Conservation (phyloP, 2,888 invertebrate genomes). For the Pristionchus maxplancki region DNA sequence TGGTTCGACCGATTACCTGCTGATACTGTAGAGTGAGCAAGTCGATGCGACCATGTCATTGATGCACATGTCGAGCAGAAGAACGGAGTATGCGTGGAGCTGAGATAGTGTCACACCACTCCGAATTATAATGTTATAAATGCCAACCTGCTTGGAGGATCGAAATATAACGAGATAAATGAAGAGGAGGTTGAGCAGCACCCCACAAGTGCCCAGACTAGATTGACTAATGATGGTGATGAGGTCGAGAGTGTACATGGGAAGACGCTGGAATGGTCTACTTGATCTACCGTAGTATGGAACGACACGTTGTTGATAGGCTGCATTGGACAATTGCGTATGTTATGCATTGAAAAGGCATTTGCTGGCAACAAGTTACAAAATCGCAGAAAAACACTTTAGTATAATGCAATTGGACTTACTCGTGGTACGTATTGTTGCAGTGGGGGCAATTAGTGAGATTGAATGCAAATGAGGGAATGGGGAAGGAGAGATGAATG, state of each 20-base stretch:
- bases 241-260: slow-evolving; percentile 11
- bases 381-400: too few species aligned
- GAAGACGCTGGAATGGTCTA: too few species aligned
- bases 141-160: slow-evolving; percentile 12
- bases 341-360: too few species aligned
- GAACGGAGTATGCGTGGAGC: slow-evolving; percentile 30
- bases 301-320: too few species aligned
- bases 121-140: too few species aligned
- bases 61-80: slow-evolving; percentile 33
- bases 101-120: not conserved
- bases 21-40: slow-evolving; percentile 27
- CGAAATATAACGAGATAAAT: not conserved
- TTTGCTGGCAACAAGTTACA: too few species aligned
- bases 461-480: not conserved
- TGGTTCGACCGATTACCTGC: not conserved
- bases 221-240: slow-evolving; percentile 22
- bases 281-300: too few species aligned
- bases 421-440: too few species aligned
- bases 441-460: not conserved
- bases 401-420: too few species aligned
- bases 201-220: not conserved
- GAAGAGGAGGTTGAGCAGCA: slow-evolving; percentile 1
- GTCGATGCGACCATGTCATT: slow-evolving; percentile 13
- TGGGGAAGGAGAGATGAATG: not conserved
- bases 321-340: too few species aligned